A percentile compares a stretch with the other conserved stretches of the same genome.
Evolutionary conservation across 1,140 invertebrate species (phyloP).

Genomic region (Pentalonia nigronervosa): DNA sequence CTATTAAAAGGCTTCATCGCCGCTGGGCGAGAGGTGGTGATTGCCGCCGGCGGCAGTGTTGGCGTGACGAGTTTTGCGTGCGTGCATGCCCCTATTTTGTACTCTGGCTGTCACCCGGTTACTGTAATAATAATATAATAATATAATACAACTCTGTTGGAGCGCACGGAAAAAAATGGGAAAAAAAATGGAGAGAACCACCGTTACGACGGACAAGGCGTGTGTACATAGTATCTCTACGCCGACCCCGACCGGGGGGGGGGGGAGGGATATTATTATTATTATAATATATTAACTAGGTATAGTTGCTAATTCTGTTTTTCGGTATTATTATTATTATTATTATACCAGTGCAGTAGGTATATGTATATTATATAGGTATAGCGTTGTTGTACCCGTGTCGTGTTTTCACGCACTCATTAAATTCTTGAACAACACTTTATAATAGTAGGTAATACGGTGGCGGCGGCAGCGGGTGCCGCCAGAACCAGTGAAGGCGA

Average conservation of each 20-base stretch:
- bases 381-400: background rate
- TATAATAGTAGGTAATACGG: constrained; percentile 11
- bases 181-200: background rate
- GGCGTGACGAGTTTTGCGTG: constrained; percentile 20
- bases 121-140: background rate
- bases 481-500: background rate
- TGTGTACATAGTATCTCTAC: background rate
- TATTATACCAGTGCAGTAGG: background rate
- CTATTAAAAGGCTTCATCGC: constrained; percentile 44
- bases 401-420: constrained; percentile 50
- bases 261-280: background rate
- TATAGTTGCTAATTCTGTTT: constrained; percentile 26
- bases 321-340: background rate
- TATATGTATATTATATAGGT: too few species aligned
- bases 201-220: background rate
- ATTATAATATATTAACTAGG: constrained; percentile 11
- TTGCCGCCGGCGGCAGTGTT: constrained; percentile 1
- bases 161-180: background rate
- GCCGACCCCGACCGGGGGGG: background rate
- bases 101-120: constrained; percentile 33
- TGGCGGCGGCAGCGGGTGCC: background rate
- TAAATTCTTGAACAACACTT: constrained; percentile 46
- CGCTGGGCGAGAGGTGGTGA: background rate
- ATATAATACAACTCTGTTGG: constrained; percentile 24
- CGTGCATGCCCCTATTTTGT: constrained; percentile 36